These are phyloP conservation scores for Acanthoscelides obtectus DNA, from an alignment of 2,888 invertebrate species.

Conservation along the genomic window DNA sequence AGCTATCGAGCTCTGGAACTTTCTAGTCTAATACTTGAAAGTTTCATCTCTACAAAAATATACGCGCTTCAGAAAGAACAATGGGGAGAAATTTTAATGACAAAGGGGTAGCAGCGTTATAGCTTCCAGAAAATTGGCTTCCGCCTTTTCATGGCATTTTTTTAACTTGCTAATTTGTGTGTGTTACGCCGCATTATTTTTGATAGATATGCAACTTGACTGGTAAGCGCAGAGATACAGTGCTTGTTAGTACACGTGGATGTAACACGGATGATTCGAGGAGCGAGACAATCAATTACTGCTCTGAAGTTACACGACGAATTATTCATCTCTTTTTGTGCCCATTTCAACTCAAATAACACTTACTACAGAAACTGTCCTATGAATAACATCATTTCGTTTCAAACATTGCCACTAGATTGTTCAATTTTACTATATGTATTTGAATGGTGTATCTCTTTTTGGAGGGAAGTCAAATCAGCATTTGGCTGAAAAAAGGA, in stretches of 20 bases:
- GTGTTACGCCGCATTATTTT: background rate
- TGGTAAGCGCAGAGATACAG: background rate
- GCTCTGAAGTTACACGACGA: conserved; percentile 21
- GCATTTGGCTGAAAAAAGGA: background rate
- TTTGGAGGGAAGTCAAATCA: no score
- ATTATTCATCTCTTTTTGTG: conserved; percentile 18
- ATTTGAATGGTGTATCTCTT: no score
- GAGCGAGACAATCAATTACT: conserved; percentile 29
- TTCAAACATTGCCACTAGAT: no score
- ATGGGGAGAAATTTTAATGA: background rate
- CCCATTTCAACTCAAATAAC: conserved; percentile 21
- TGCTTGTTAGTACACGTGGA: background rate
- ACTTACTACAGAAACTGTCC: no score
- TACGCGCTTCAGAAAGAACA: conserved; percentile 1
- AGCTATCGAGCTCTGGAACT: conserved; percentile 35
- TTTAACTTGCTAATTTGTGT: background rate
- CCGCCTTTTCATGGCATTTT: background rate
- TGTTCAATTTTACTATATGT: no score
- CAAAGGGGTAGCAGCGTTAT: background rate
- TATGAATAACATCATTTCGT: no score
- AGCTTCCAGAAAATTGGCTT: background rate
- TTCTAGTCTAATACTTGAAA: conserved; percentile 14
- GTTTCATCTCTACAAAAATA: conserved; percentile 1
- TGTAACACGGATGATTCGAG: background rate
- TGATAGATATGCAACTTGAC: background rate